phyloP scores from a whole-genome alignment of 2,797 vertebrate species.

The Urocyon cinereoargenteus region DNA sequence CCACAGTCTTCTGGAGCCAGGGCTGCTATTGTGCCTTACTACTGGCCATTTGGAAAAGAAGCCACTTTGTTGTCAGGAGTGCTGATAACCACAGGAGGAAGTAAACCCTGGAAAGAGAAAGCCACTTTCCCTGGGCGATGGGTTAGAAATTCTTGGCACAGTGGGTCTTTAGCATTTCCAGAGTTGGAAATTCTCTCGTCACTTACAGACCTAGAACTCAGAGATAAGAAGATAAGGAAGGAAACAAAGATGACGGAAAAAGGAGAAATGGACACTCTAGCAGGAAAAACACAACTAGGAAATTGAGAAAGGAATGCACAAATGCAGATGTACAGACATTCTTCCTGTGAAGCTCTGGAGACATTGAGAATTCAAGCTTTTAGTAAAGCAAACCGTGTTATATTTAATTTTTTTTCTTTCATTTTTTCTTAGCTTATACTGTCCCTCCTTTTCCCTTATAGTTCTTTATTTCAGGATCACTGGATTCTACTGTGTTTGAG shows the following conservation, averaged over 20 bases:
- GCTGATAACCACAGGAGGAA: not conserved
- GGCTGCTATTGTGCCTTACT: not conserved
- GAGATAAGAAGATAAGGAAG: not conserved
- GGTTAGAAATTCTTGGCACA: not conserved
- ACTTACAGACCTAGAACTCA: not conserved
- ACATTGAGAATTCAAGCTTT: not conserved
- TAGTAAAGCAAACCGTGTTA: slow-evolving; percentile 19
- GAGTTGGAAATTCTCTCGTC: not conserved
- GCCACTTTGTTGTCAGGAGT: not conserved
- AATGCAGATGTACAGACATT: not conserved
- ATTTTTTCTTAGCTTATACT: slow-evolving; percentile 43
- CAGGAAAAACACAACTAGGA: not conserved
- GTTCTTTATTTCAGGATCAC: slow-evolving; percentile 88
- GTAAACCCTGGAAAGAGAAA: not conserved
- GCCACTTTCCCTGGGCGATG: not conserved
- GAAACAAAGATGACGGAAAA: not conserved
- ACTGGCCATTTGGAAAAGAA: not conserved
- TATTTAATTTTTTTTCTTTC: slow-evolving; percentile 4
- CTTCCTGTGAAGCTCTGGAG: not conserved
- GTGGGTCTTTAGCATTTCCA: not conserved
- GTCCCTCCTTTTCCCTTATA: not conserved
- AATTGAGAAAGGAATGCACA: not conserved
- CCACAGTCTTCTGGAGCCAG: not conserved
- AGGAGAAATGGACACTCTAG: not conserved
- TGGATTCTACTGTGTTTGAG: slow-evolving; percentile 78